phyloP scores from a whole-genome alignment of 2,113 vertebrate species.

The Bettongia penicillata region DNA sequence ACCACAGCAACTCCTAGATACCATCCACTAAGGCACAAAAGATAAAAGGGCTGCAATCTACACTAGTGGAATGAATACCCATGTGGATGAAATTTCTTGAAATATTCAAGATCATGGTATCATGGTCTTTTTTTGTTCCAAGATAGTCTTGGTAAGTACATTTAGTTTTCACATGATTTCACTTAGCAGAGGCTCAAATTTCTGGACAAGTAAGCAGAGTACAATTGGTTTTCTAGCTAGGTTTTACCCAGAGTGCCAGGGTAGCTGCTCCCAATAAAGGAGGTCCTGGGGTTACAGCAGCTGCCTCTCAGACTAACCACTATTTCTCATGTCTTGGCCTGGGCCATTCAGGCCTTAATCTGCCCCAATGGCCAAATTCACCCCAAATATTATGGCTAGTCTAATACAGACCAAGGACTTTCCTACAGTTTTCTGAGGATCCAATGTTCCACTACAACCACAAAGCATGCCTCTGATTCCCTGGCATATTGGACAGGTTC shows the following conservation, averaged over 20 bases:
- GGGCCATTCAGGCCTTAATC: not conserved
- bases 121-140: not conserved
- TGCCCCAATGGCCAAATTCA: not conserved
- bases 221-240: not conserved
- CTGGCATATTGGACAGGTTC: not conserved
- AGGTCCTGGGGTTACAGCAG: not conserved
- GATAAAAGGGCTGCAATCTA: not conserved
- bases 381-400: not conserved
- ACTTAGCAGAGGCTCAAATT: not conserved
- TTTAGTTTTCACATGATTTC: not conserved
- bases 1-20: not conserved
- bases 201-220: not conserved
- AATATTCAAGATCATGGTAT: not conserved
- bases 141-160: not conserved
- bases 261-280: not conserved
- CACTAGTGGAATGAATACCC: not conserved
- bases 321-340: not conserved
- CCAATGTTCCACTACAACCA: not conserved
- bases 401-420: not conserved
- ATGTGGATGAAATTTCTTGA: not conserved
- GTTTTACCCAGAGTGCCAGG: not conserved
- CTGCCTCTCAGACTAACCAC: not conserved
- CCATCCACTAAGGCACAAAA: not conserved
- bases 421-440: not conserved
- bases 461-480: not conserved